Evolutionary conservation across 2,113 vertebrate genomes (phyloP), one percentile per base, ranked within the genome.

Genomic region (Thymallus thymallus): DNA sequence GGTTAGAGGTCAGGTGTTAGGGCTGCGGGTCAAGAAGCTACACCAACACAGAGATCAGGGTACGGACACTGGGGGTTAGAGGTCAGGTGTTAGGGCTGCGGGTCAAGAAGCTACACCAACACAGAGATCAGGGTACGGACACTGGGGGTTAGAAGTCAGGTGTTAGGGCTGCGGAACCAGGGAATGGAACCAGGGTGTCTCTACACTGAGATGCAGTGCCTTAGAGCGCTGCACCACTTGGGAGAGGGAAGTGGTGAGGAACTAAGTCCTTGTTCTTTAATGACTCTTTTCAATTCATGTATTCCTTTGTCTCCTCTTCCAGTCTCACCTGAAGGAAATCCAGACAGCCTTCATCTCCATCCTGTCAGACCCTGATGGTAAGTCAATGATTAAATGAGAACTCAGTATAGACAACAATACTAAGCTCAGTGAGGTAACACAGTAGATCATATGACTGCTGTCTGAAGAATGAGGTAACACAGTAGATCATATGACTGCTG

Each of bases 271-370:
- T 56, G 48, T 55, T 6, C 18, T 1, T 41, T 7, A 14, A 24
- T 45, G 22, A 35, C 3, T 22, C n/a, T 6, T 48, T 29, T 16
- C 71, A 10, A 69, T 22, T 41, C n/a, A 6, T 12, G 1, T 46
- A 10, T 29, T 35, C 1, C 0, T 81, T 23, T 41, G 12, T 55
- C 2, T 20, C 74, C 10, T 80, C 2, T 35, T 89, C 29, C 88
- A 99, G 98, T 94, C 95, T 79, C 94, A 95, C 86, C 92, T 99
- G 78, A 98, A 99, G 87, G 96, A 98, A 84, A 98, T 99, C 86
- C 98, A 99, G 87, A 90, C 91, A 63, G 97, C 97, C 3, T 99
- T 99, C 91, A 95, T 99, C 90, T 96, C 94, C 12, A 75, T 96
- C 86, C 90, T 99, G 30, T 97, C 97, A 41, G 97, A 99, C 71